Conservation (phyloP, 1,140 invertebrate genomes). For the Drosophila mojavensis region DNA sequence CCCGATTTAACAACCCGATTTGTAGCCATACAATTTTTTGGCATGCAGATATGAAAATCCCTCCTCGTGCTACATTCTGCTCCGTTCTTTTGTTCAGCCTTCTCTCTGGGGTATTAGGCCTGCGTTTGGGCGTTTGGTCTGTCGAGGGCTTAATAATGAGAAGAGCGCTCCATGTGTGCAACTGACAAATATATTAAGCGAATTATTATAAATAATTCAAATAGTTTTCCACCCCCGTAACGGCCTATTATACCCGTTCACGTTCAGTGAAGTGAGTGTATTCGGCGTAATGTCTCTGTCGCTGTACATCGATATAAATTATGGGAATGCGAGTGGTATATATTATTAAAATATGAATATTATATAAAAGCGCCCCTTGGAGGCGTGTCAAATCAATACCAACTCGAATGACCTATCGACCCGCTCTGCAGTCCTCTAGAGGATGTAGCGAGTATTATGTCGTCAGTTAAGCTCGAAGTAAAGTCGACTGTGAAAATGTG, state of each 20-base stretch:
- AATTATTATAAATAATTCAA: constrained; percentile 70
- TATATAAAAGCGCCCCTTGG: too few species aligned
- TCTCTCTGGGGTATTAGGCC: constrained; percentile 11
- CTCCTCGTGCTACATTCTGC: not conserved
- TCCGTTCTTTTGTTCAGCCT: constrained; percentile 23
- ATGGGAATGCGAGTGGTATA: too few species aligned
- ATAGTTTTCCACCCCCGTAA: constrained; percentile 31
- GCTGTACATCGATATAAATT: too few species aligned
- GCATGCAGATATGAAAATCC: not conserved
- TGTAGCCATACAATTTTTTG: not conserved
- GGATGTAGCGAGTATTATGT: too few species aligned
- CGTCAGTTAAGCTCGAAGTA: too few species aligned
- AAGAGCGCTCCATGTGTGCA: constrained; percentile 32
- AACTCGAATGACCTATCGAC: too few species aligned
- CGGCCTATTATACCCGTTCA: not conserved
- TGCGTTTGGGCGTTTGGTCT: not conserved
- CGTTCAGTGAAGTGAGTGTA: not conserved
- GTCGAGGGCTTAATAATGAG: constrained; percentile 15
- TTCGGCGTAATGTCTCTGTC: too few species aligned
- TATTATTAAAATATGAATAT: too few species aligned
- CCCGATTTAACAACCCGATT: not conserved
- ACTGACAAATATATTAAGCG: constrained; percentile 53
- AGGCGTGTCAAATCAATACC: too few species aligned
- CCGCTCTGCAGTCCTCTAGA: too few species aligned
- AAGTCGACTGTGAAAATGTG: not conserved